Base-by-base conservation (phyloP, 2,888 invertebrate species). In the Hedya salicella region DNA sequence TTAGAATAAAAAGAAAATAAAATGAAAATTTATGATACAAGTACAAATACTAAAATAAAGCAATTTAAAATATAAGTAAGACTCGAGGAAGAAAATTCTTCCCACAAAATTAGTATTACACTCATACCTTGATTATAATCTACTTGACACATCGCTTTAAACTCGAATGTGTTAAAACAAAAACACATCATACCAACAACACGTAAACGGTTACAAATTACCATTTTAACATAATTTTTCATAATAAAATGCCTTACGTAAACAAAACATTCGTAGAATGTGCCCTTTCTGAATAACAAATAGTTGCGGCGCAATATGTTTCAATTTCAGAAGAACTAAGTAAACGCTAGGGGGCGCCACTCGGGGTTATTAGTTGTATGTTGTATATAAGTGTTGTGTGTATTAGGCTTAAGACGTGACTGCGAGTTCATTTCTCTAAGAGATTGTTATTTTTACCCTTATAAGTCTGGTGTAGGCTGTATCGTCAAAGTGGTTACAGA, bases 231-330 rank as follows among this genome's bases (percentile, higher is more conserved):
- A 66, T 61, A 66, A 42, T 61, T 54, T 36, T 49, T 66, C 61
- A 61, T 60, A 60, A 53, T 52, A 64, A 53, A 46, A 54, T 42
- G 32, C 61, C 13, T 16, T 19, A 54, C 54, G 60, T 49, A 54
- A 61, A 48, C 66, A 54, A 61, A 54, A 11, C 60, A 66, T 61
- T 61, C 65, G 25, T 53, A 39, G 53, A 60, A 65, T 65, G 32
- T 60, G 53, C 66, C 60, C 59, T 66, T 54, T 66, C 54, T 66
- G 66, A 66, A 66, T 66, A 66, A 66, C 54, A 66, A 66, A 66
- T 66, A 66, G 66, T 60, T 66, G 66, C 53, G 59, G 30, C 61
- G 54, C 66, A 66, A 66, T 66, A 66, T 66, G 66, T 66, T 66
- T 66, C 66, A 66, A 66, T 66, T 66, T 61, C 60, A 48, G 60